Base-by-base conservation (phyloP, 1,140 invertebrate genomes). In the Brachionus rotundiformis region DNA sequence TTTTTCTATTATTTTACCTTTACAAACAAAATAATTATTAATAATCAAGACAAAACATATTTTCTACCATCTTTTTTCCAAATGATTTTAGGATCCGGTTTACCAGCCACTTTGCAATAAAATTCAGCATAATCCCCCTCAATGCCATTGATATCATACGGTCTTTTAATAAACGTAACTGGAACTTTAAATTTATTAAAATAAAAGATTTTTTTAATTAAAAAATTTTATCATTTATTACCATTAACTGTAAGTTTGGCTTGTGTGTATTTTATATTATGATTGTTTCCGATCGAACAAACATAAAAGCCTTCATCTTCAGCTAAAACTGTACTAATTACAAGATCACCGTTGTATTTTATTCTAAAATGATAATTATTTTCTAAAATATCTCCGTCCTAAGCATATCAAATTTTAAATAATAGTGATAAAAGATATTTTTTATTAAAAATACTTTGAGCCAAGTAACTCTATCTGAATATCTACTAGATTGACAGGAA, bases 251-350 rank as follows among this genome's bases (percentile, higher is more conserved):
- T 36, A n/a, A 79, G 27, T 41, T 59, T 36, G 23, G 76, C 76
- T 63, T 79, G 76, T 25, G 76, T 47, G 13, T 79, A 59, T 79
- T 79, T 79, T 4, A 63, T 59, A 33, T 59, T 63, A 41, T 59
- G 13, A 8, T 19, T 16, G 8, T 54, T 79, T 13, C 36, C 19
- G n/a, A 79, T 54, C n/a, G 76, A 79, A 23, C 76, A 79, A 79
- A 79, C 76, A 41, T 79, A 79, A 79, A 79, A 79, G 6, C 76
- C 76, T 79, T 79, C 76, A 19, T 79, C 76, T 54, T 79, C 76
- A 25, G 54, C 33, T 4, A 33, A 1, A 19, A 27, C 23, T 36
- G 23, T 36, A 59, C 23, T n/a, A 25, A 79, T 79, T 54, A 59
- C 47, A 8, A 79, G 27, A 79, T 79, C 76, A 19, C 76, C 76